phyloP scores from a whole-genome alignment of 2,113 vertebrate species.

The Vulpes ferrilata region DNA sequence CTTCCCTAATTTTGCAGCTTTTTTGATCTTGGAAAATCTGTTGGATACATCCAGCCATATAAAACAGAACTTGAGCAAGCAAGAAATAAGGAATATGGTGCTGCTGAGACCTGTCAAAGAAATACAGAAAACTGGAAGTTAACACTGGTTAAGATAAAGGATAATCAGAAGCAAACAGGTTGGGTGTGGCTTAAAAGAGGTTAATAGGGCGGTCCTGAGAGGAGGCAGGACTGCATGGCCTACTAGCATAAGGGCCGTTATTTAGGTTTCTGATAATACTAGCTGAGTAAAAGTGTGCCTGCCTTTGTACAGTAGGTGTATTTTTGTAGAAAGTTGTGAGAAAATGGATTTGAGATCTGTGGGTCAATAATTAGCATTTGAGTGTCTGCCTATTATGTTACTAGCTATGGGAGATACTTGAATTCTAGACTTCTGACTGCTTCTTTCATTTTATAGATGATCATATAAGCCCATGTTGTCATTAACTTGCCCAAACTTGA shows the following conservation, averaged over 20 bases:
- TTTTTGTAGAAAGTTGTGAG: background rate
- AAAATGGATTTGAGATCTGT: background rate
- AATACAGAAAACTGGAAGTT: background rate
- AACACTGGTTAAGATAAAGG: background rate
- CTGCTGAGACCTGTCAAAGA: background rate
- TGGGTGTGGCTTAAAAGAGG: background rate
- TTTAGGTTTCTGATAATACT: background rate
- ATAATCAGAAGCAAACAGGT: slow-evolving; percentile 24
- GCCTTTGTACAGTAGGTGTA: background rate
- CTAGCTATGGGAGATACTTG: background rate
- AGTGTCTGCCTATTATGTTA: background rate
- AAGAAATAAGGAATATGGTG: background rate
- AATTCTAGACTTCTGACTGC: slow-evolving; percentile 14
- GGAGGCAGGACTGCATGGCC: background rate
- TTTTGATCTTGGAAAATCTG: background rate
- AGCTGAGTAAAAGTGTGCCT: no score
- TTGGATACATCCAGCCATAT: background rate
- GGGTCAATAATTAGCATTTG: background rate
- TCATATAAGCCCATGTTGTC: background rate
- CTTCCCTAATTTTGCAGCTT: background rate
- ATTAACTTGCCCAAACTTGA: background rate
- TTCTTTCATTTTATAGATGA: background rate
- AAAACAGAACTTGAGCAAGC: background rate
- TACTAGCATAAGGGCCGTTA: background rate
- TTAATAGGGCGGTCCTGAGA: background rate